Evolutionary conservation across 2,888 invertebrate species (phyloP).

Genomic region (Clistopyga incitator): DNA sequence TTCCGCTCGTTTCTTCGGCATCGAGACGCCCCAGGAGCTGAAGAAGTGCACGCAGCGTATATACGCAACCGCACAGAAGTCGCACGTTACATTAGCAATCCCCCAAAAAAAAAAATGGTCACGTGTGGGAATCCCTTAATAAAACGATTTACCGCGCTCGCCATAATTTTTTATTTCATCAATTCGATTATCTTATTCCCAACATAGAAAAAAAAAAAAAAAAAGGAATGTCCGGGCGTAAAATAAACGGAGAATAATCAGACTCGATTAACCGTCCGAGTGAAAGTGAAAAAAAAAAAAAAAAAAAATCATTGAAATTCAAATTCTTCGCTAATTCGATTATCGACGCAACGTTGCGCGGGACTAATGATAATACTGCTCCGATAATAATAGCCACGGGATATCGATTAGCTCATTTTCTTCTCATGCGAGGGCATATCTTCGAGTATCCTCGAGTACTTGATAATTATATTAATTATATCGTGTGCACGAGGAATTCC

Average conservation of each 20-base stretch:
- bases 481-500: constrained; percentile 54
- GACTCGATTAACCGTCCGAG: constrained; percentile 12
- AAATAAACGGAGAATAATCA: neutral
- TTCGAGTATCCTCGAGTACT: constrained; percentile 23
- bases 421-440: constrained; percentile 31
- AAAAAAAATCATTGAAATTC: constrained; percentile 48
- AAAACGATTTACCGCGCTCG: too few relatives aligned
- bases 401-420: constrained; percentile 42
- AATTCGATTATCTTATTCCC: neutral
- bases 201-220: too few relatives aligned
- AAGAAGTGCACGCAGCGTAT: neutral
- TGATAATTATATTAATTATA: constrained; percentile 68
- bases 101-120: constrained; percentile 7
- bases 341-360: constrained; percentile 27
- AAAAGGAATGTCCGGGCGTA: neutral
- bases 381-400: constrained; percentile 48
- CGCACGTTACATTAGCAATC: constrained; percentile 12
- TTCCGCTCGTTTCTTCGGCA: constrained; percentile 19
- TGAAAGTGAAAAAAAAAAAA: constrained; percentile 48
- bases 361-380: constrained; percentile 24
- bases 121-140: constrained; percentile 3
- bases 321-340: constrained; percentile 38
- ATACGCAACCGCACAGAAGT: neutral
- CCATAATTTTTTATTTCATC: constrained; percentile 25
- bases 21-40: neutral